Conservation (phyloP, 2,797 vertebrate genomes). For the Gila robusta region DNA sequence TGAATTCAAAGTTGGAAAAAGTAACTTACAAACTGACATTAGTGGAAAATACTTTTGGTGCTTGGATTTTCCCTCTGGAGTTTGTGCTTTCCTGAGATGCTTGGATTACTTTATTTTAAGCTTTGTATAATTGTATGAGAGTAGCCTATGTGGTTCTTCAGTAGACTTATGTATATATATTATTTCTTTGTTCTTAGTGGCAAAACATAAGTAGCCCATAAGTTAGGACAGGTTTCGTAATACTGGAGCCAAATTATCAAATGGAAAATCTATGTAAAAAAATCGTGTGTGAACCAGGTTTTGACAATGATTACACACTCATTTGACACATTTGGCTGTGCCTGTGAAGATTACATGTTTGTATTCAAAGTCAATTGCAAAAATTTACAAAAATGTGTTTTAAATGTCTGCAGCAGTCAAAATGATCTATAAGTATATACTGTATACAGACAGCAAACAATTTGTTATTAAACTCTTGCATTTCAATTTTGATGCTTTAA, state of each 20-base stretch:
- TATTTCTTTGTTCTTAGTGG: neutral
- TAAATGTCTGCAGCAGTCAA: neutral
- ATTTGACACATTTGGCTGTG: neutral
- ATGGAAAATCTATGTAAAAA: neutral
- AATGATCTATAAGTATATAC: neutral
- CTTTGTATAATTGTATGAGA: neutral
- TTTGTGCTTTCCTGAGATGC: conserved; percentile 9
- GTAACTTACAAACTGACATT: conserved; percentile 50
- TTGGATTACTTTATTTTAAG: neutral
- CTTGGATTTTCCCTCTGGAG: conserved; percentile 9
- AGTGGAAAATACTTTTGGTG: conserved; percentile 24
- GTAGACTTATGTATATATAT: neutral
- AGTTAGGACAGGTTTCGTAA: neutral
- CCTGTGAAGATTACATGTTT: neutral
- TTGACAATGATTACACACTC: neutral
- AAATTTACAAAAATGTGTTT: neutral
- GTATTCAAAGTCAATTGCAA: neutral
- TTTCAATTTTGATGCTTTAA: neutral
- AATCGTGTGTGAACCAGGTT: neutral
- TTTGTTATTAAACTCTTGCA: neutral
- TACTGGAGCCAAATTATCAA: neutral
- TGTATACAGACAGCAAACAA: neutral
- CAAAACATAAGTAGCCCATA: neutral
- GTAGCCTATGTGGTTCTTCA: neutral
- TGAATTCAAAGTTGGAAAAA: conserved; percentile 53